Evolutionary conservation across 2,797 vertebrate species (phyloP).

Genomic region (Hipposideros larvatus): DNA sequence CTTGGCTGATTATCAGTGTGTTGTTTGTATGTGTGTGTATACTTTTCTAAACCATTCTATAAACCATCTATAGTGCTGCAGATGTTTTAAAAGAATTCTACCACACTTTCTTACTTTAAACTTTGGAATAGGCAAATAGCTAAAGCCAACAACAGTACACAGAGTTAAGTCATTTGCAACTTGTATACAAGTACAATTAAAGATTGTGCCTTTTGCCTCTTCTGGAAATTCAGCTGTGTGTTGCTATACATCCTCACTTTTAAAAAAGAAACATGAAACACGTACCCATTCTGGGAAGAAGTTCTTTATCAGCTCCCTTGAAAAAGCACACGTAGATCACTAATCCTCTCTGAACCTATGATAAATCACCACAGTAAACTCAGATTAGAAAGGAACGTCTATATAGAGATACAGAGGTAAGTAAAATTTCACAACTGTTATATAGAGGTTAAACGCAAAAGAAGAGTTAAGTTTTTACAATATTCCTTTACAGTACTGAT

Average conservation of each 20-base stretch:
- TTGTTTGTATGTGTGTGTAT: background rate
- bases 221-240: background rate
- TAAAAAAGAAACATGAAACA: constrained; percentile 64
- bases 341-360: constrained; percentile 94
- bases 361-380: constrained; percentile 74
- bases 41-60: constrained; percentile 33
- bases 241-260: background rate
- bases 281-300: constrained; percentile 96
- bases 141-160: background rate
- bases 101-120: constrained; percentile 1
- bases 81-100: constrained; percentile 26
- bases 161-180: constrained; percentile 54
- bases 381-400: constrained; percentile 51
- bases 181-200: background rate
- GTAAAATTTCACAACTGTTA: constrained; percentile 13
- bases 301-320: constrained; percentile 93
- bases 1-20: constrained; percentile 11
- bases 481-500: constrained; percentile 26
- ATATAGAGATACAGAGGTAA: background rate
- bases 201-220: background rate
- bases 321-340: constrained; percentile 98
- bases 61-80: constrained; percentile 25
- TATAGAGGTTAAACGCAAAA: constrained; percentile 46
- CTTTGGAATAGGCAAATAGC: background rate
- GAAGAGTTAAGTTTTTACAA: constrained; percentile 36